A percentile compares a stretch with the other conserved stretches of the same genome.
Conservation (phyloP, 2,888 invertebrate genomes). For the Acholoe squamosa region DNA sequence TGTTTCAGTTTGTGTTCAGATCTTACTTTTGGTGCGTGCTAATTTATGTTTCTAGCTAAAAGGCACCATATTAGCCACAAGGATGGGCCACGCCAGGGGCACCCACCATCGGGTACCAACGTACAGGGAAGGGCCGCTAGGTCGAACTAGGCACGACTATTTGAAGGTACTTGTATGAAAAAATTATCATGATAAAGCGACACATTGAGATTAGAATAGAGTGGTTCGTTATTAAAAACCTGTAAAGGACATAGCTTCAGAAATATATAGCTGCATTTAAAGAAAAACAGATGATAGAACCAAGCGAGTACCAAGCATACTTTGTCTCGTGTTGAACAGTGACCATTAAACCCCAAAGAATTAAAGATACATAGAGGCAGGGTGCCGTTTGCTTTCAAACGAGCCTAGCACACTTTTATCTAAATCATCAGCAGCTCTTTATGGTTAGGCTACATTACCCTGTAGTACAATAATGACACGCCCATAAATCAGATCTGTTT, state of each 20-base stretch:
- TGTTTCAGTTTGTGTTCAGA: background rate
- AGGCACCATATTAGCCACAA: slow-evolving; percentile 26
- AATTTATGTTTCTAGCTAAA: slow-evolving; percentile 8
- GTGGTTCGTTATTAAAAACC: background rate
- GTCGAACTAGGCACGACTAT: slow-evolving; percentile 42
- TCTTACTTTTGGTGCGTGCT: slow-evolving; percentile 4
- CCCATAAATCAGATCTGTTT: background rate
- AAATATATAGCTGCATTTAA: background rate
- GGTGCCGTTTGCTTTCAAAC: background rate
- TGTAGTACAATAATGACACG: slow-evolving; percentile 45
- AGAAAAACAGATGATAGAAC: background rate
- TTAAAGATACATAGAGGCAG: background rate
- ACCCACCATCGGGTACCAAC: background rate
- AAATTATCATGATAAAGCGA: background rate
- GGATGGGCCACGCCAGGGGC: background rate
- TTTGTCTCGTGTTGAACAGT: background rate
- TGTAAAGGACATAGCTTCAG: background rate
- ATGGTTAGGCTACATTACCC: slow-evolving; percentile 49
- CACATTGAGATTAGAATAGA: background rate
- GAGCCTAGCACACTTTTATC: background rate
- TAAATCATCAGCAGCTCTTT: slow-evolving; percentile 14
- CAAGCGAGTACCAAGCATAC: slow-evolving; percentile 34
- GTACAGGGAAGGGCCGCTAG: slow-evolving; percentile 40
- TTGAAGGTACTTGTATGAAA: slow-evolving; percentile 11
- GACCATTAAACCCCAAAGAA: slow-evolving; percentile 41